Conservation (phyloP, 2,797 vertebrate genomes). For the Parauchenoglanis ngamensis region DNA sequence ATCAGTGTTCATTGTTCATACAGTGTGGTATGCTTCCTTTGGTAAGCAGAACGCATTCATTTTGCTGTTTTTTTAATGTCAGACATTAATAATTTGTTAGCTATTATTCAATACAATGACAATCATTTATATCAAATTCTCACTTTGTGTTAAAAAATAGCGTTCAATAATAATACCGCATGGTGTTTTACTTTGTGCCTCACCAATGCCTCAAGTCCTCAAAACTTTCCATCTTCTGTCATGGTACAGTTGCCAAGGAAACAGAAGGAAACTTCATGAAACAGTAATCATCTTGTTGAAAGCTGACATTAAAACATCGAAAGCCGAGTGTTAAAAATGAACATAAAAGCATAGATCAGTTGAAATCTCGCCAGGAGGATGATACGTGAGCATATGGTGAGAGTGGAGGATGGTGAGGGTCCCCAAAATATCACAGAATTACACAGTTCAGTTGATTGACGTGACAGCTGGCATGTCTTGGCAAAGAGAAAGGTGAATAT, state of each 20-base stretch:
- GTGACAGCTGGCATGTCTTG: background rate
- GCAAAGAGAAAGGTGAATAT: background rate
- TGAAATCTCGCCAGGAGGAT: background rate
- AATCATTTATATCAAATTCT: background rate
- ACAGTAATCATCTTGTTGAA: conserved; percentile 54
- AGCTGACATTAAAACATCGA: conserved; percentile 49
- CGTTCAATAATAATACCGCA: background rate
- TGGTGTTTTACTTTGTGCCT: background rate
- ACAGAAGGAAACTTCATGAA: conserved; percentile 54
- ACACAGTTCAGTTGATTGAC: background rate
- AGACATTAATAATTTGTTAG: background rate
- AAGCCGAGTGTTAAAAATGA: conserved; percentile 7
- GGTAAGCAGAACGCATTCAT: background rate
- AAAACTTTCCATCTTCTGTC: conserved; percentile 63
- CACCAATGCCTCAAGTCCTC: conserved; percentile 64
- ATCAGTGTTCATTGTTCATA: background rate
- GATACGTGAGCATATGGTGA: background rate
- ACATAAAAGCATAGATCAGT: background rate
- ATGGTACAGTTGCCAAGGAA: conserved; percentile 72
- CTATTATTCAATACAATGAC: background rate
- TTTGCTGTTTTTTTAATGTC: background rate
- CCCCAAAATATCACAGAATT: background rate
- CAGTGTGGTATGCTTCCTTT: background rate
- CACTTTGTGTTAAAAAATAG: background rate
- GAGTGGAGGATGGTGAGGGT: background rate